A percentile compares a stretch with the other conserved stretches of the same genome.
These are phyloP conservation scores for Aphis gossypii DNA, from an alignment of 1,140 invertebrate genomes.

Conservation along the genomic window DNA sequence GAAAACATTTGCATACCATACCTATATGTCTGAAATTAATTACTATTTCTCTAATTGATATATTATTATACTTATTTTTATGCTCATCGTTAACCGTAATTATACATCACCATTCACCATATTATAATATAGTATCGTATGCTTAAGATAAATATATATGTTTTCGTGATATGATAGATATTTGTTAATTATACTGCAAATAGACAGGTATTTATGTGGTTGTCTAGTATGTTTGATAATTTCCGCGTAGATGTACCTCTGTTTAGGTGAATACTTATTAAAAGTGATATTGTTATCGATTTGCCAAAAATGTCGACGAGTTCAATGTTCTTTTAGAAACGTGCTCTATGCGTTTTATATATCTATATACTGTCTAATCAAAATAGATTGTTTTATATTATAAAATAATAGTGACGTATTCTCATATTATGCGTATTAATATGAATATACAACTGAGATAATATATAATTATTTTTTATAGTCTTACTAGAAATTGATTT, in stretches of 20 bases:
- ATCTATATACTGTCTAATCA: neutral
- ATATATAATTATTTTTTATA: neutral
- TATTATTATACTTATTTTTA: neutral
- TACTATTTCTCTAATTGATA: neutral
- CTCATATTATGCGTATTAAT: neutral
- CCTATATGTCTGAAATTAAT: neutral
- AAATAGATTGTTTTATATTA: conserved; percentile 19
- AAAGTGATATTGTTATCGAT: conserved; percentile 20
- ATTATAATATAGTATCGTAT: neutral
- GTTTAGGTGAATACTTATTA: neutral
- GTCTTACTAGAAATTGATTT: neutral
- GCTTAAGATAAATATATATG: neutral
- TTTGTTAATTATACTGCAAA: neutral
- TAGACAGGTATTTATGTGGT: neutral
- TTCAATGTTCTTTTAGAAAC: conserved; percentile 40
- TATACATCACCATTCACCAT: neutral
- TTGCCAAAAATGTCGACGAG: conserved; percentile 31
- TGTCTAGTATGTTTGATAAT: neutral
- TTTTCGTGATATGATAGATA: neutral
- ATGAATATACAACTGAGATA: neutral
- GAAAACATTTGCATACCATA: neutral
- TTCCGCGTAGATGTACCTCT: neutral
- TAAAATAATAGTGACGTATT: neutral
- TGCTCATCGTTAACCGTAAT: neutral
- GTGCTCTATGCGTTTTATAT: conserved; percentile 10